These are phyloP conservation scores for Paramacrobiotus metropolitanus DNA, from an alignment of 1,140 invertebrate species.

Conservation along the genomic window DNA sequence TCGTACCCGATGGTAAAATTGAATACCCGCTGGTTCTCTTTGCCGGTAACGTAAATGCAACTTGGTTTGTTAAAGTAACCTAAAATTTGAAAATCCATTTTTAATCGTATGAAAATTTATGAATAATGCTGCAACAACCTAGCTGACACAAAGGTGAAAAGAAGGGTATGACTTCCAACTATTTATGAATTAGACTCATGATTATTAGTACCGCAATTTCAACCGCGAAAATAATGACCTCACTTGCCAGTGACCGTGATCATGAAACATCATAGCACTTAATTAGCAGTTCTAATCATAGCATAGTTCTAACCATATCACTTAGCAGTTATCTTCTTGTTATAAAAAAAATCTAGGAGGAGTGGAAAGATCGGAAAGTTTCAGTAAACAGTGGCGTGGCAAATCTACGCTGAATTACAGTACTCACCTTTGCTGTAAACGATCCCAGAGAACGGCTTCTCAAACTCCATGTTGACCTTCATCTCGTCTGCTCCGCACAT, in stretches of 20 bases:
- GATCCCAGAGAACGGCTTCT: slow-evolving; percentile 79
- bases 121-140: not conserved
- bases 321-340: no score
- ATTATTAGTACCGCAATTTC: not conserved
- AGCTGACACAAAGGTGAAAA: not conserved
- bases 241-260: no score
- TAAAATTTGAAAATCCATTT: not conserved
- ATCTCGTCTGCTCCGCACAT: slow-evolving; percentile 86
- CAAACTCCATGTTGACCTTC: slow-evolving; percentile 79
- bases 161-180: not conserved
- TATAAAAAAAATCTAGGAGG: no score
- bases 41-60: not conserved
- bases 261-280: no score
- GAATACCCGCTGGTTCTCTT: not conserved
- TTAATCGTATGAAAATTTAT: no score
- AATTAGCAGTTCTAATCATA: no score
- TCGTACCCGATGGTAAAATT: not conserved
- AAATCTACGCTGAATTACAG: not conserved
- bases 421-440: slow-evolving; percentile 57
- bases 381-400: no score
- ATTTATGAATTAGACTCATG: not conserved
- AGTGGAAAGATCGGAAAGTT: no score
- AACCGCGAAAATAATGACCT: no score
- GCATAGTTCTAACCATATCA: no score
- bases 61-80: not conserved